Evolutionary conservation across 2,888 invertebrate species (phyloP).

Genomic region (Epinotia bilunana): DNA sequence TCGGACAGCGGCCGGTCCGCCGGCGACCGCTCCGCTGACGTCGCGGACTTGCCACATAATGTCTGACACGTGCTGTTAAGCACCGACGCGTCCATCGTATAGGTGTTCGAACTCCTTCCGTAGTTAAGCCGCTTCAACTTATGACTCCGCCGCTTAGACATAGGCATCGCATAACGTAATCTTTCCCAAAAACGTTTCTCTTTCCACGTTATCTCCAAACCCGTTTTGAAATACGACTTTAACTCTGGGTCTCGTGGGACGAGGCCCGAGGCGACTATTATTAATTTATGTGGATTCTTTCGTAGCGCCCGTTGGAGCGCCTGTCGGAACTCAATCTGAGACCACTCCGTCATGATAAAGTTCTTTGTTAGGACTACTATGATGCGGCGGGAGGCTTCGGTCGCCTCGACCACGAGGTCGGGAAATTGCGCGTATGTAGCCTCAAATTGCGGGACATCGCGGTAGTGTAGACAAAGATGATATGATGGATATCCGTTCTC

Average conservation of each 20-base stretch:
- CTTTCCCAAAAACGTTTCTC: constrained; percentile 98
- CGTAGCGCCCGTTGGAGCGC: constrained; percentile 95
- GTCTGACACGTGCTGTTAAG: constrained; percentile 86
- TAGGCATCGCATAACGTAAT: constrained; percentile 94
- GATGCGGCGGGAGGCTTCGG: constrained; percentile 94
- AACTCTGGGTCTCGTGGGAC: constrained; percentile 94
- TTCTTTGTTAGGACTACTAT: constrained; percentile 94
- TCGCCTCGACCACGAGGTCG: constrained; percentile 92
- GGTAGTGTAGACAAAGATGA: constrained; percentile 94
- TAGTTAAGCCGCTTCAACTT: constrained; percentile 86
- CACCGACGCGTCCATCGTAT: constrained; percentile 89
- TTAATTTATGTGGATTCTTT: constrained; percentile 92
- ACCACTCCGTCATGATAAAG: constrained; percentile 97
- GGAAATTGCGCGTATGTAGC: constrained; percentile 88
- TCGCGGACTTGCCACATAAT: constrained; percentile 82
- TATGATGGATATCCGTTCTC: constrained; percentile 92
- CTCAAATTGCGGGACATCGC: constrained; percentile 91
- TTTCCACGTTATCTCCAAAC: constrained; percentile 93
- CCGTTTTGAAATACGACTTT: constrained; percentile 94
- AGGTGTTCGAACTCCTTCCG: constrained; percentile 92
- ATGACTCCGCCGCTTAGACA: constrained; percentile 87
- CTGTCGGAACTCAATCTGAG: constrained; percentile 94
- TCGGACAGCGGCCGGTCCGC: constrained; percentile 91
- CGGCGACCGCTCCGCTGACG: constrained; percentile 84
- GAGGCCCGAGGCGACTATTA: constrained; percentile 91